Evolutionary conservation across 92 coral and sea anemone genomes (phyloP).

Genomic region (Bergia puertoricense): DNA sequence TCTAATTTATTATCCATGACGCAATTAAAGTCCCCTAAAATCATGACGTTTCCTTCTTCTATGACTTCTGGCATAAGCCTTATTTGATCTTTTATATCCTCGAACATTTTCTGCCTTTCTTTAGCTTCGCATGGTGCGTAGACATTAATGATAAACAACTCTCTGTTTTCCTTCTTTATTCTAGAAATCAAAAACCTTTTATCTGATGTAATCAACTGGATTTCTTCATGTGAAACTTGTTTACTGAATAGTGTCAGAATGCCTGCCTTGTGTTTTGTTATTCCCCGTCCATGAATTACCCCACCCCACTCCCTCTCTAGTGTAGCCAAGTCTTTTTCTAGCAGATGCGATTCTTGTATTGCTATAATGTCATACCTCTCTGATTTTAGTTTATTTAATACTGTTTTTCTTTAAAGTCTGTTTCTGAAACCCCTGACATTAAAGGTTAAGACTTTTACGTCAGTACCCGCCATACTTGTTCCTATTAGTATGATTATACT

Average conservation of each 20-base stretch:
- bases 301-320: not conserved
- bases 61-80: not conserved
- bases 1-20: not conserved
- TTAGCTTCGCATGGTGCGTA: not conserved
- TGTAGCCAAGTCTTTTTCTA: not conserved
- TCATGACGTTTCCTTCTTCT: not conserved
- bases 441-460: not conserved
- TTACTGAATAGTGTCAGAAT: not conserved
- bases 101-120: not conserved
- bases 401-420: not conserved
- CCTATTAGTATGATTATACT: not conserved
- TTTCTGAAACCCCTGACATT: not conserved
- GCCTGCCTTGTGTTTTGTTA: not conserved
- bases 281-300: not conserved
- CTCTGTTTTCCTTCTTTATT: not conserved
- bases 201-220: not conserved
- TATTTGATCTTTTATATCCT: not conserved
- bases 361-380: not conserved
- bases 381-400: not conserved
- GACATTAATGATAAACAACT: not conserved
- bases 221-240: not conserved
- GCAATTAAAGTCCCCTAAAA: not conserved
- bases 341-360: not conserved
- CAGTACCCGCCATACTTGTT: not conserved
- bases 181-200: not conserved